Evolutionary conservation across 1,140 invertebrate species (phyloP).

Genomic region (Dufourea novaeangliae): DNA sequence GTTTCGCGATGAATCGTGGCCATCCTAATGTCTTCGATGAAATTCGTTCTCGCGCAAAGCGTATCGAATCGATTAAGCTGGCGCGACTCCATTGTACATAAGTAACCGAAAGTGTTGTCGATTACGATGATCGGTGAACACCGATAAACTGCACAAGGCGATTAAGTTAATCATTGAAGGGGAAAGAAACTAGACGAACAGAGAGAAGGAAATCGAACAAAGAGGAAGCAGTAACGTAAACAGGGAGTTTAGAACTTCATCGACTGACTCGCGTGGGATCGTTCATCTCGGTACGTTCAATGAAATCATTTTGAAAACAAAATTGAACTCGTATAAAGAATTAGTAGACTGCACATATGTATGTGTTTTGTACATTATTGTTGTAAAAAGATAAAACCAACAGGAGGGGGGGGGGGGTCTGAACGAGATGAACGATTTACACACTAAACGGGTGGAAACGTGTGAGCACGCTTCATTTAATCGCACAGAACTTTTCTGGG

Average conservation of each 20-base stretch:
- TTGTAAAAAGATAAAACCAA: too few species aligned
- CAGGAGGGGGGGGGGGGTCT: too few species aligned
- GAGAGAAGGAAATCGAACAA: not conserved
- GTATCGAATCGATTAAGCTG: constrained; percentile 14
- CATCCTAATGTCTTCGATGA: not conserved
- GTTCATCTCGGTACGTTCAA: too few species aligned
- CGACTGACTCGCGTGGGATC: constrained; percentile 38
- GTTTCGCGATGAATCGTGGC: not conserved
- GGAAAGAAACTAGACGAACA: not conserved
- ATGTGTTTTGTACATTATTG: too few species aligned
- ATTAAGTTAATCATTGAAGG: constrained; percentile 32
- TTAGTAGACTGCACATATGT: too few species aligned
- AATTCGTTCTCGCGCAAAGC: not conserved
- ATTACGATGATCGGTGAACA: constrained; percentile 3
- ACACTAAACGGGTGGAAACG: too few species aligned
- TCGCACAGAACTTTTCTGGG: constrained; percentile 21
- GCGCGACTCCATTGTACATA: constrained; percentile 36
- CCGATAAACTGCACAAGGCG: constrained; percentile 39
- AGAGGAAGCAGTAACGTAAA: not conserved
- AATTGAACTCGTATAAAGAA: too few species aligned
- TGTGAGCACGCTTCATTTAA: constrained; percentile 29
- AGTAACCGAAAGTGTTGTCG: constrained; percentile 13
- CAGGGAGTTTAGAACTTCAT: constrained; percentile 31
- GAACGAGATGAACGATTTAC: too few species aligned
- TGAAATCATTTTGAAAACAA: too few species aligned